Base-by-base conservation (phyloP, 2,113 vertebrate species). In the Cyanoramphus novaezelandiae region DNA sequence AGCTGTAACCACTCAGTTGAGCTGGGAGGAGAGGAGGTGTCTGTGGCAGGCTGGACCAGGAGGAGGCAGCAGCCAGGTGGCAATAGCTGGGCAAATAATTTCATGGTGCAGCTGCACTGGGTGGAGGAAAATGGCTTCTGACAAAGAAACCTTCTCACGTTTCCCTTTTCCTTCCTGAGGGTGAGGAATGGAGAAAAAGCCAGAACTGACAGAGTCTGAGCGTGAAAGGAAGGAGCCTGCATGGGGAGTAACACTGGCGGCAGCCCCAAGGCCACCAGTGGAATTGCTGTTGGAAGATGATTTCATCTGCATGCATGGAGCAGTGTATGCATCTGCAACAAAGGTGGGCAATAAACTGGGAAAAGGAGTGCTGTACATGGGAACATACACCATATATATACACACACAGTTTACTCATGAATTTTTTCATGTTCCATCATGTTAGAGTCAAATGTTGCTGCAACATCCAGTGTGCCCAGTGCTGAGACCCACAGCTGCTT, bases 121-220 rank as follows among this genome's bases (percentile, higher is more conserved):
- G 25, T 1, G 3, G n/a, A 86, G n/a, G 9, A 80, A 93, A 83
- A 86, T 25, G 59, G 33, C 41, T 85, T 91, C 59, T 70, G 82
- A 67, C 62, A 62, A 84, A 85, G n/a, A 50, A 77, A 68, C 11
- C 2, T 46, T 44, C 84, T 88, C 67, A 70, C 24, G 31, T n/a
- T 85, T 87, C 70, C 23, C 13, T 82, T 95, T 95, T 59, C 9
- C 25, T 92, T 90, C 57, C 82, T 74, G 41, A 43, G 31, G 59
- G 7, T 2, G 11, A 87, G 53, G 29, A 90, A 90, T 25, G 13
- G 68, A 65, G 43, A 35, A 64, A 68, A 79, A 85, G 10, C 3
- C 52, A 69, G 47, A 87, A 49, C 5, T 63, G 41, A 11, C 39
- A 83, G 68, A 37, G 25, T 49, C 10, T 0, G 1, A 74, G 24